phyloP scores from a whole-genome alignment of 2,113 vertebrate species.

The Prochilodus magdalenae region DNA sequence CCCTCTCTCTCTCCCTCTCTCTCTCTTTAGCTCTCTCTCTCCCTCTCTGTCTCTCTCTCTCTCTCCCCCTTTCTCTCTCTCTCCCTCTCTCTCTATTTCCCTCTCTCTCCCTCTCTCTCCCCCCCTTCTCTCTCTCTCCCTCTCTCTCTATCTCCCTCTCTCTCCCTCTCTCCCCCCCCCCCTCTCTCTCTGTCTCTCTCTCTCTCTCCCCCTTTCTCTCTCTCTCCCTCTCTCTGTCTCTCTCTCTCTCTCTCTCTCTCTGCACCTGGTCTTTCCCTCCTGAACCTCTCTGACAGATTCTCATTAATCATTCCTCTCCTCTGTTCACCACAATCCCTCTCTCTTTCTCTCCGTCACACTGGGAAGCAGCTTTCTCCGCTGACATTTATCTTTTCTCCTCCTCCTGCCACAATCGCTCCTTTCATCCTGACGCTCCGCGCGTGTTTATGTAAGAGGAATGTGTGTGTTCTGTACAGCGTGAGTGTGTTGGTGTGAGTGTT shows the following conservation, averaged over 20 bases:
- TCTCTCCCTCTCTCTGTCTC: slow-evolving; percentile 36
- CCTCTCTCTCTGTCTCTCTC: not conserved
- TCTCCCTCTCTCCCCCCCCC: too few species aligned
- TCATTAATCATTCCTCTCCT: slow-evolving; percentile 52
- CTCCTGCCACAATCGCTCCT: not conserved
- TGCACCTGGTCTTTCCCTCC: slow-evolving; percentile 45
- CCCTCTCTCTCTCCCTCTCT: too few species aligned
- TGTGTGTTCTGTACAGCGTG: too few species aligned
- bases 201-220: slow-evolving; percentile 46
- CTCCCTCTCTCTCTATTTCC: too few species aligned
- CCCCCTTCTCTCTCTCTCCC: too few species aligned
- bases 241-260: slow-evolving; percentile 37
- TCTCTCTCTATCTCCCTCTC: too few species aligned
- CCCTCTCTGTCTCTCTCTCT: too few species aligned
- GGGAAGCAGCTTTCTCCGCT: slow-evolving; percentile 44
- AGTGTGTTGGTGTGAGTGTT: too few species aligned
- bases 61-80: too few species aligned
- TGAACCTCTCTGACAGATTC: slow-evolving; percentile 38
- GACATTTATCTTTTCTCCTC: slow-evolving; percentile 50
- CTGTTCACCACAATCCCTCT: slow-evolving; percentile 34
- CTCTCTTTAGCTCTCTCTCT: too few species aligned
- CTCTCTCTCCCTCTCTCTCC: too few species aligned
- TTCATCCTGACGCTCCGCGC: not conserved
- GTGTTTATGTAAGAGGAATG: not conserved
- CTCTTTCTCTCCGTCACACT: slow-evolving; percentile 58